Percentiles rank a stretch among this genome's conserved stretches.
Conservation (phyloP, 2,797 vertebrate species). For the Erpetoichthys calabaricus region DNA sequence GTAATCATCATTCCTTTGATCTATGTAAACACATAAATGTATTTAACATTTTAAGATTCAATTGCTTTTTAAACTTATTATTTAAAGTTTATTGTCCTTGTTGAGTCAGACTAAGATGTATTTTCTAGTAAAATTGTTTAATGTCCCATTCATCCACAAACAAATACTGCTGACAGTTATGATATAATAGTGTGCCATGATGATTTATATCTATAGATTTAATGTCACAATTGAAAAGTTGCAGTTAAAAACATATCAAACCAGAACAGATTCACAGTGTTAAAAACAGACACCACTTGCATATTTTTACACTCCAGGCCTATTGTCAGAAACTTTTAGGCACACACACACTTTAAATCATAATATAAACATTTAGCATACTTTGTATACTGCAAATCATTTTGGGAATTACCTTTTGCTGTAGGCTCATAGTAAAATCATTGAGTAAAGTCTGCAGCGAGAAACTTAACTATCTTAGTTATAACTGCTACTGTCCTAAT, state of each 20-base stretch:
- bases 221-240: constrained; percentile 29
- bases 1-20: neutral
- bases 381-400: too few species aligned
- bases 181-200: constrained; percentile 16
- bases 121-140: constrained; percentile 29
- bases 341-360: too few species aligned
- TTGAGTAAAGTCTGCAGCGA: too few species aligned
- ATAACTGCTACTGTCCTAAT: too few species aligned
- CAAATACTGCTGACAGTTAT: constrained; percentile 15
- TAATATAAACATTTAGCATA: too few species aligned
- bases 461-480: too few species aligned
- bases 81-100: neutral
- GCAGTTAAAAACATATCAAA: constrained; percentile 29
- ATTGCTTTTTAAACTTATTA: neutral
- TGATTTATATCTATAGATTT: constrained; percentile 43
- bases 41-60: neutral
- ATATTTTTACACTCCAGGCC: neutral
- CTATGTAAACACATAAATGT: neutral
- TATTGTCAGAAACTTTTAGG: too few species aligned
- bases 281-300: neutral
- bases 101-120: constrained; percentile 10
- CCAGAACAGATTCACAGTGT: neutral
- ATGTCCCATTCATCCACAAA: constrained; percentile 26
- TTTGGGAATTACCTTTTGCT: too few species aligned
- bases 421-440: too few species aligned